phyloP scores from a whole-genome alignment of 2,797 vertebrate genomes.

The Avahi laniger region DNA sequence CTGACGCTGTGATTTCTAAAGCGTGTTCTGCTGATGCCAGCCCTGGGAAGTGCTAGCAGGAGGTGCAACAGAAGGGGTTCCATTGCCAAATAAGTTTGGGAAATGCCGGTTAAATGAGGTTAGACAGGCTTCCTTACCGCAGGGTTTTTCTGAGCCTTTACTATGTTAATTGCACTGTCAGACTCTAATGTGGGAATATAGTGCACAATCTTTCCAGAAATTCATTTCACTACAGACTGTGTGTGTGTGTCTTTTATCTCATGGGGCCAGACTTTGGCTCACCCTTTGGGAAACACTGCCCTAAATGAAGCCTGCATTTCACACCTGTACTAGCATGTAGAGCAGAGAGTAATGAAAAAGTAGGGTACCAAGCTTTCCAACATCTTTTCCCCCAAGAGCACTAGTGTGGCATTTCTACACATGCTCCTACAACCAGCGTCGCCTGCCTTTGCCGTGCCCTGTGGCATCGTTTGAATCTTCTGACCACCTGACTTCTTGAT shows the following conservation, averaged over 20 bases:
- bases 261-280: fast-evolving
- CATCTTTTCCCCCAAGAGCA: background rate
- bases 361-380: background rate
- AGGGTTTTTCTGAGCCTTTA: background rate
- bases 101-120: background rate
- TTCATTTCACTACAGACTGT: background rate
- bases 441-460: background rate
- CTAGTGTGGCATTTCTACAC: background rate
- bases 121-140: background rate
- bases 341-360: background rate
- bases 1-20: background rate
- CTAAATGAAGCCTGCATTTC: slow-evolving; percentile 1
- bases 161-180: background rate
- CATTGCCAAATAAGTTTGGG: background rate
- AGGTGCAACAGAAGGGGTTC: background rate
- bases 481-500: background rate
- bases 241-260: background rate
- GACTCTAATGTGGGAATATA: background rate
- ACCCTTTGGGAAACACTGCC: background rate
- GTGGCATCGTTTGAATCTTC: background rate
- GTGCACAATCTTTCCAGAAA: background rate
- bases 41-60: background rate
- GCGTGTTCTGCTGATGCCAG: background rate
- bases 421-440: background rate
- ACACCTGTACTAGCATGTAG: background rate